Evolutionary conservation across 1,140 invertebrate species (phyloP), one percentile per base, ranked within the genome.

Genomic region (Colletes latitarsis): DNA sequence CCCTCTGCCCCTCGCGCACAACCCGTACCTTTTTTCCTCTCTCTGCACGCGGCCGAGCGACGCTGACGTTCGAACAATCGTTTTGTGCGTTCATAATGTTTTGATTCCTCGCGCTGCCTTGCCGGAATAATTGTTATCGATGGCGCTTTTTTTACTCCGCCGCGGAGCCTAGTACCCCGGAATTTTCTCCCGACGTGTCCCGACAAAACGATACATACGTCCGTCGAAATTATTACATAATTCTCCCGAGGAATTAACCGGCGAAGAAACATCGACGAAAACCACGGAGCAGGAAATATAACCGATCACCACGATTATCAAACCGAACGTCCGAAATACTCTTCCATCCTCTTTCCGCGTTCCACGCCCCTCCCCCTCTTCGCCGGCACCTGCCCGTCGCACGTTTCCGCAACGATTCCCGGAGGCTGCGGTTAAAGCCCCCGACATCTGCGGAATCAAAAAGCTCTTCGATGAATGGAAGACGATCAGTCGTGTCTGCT

Each of bases 401-500:
- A 15, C 1, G 58, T 74, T 14, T 49, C 71, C 78, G 73, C 84
- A 84, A 77, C 84, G 84, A 77, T 77, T 72, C 58, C 67, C 83
- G 60, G 53, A 72, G 77, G 82, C 58, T 30, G 60, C 71, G 81
- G 62, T 77, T 77, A 85, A 82, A 82, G 70, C 75, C 69, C 66
- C 84, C 79, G 83, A 73, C 84, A 83, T 85, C 83, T 85, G 84
- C 66, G 79, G 71, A 86, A 86, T 86, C 80, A 85, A 86, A 86
- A 85, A 84, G 85, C 77, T 79, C 80, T 85, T 75, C 73, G 77
- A 87, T 86, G 85, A 87, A 87, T 86, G 70, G 85, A 86, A 87
- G 85, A 87, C 84, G 85, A 87, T 87, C 81, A 79, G 85, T 83
- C 79, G 83, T 88, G 86, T 89, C 88, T 89, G 88, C 74, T 88